Percentiles rank a stretch among this genome's conserved stretches.
Conservation (phyloP, 2,888 invertebrate species). For the Caenorhabditis sulstoni region DNA sequence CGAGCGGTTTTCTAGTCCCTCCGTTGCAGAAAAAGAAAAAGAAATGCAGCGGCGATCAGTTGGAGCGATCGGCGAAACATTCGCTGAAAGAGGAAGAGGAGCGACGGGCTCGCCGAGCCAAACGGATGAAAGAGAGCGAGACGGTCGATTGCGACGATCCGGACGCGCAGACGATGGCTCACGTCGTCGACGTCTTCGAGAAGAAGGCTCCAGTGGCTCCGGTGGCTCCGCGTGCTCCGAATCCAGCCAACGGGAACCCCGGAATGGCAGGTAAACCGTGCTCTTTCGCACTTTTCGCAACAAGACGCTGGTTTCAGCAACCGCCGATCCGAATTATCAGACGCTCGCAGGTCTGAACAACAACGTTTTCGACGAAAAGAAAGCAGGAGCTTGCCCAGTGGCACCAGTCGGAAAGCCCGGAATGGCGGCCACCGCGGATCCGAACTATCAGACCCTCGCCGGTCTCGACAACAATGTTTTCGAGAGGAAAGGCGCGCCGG, state of each 20-base stretch:
- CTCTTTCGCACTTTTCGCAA: too few relatives aligned
- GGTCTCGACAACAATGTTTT: constrained; percentile 48
- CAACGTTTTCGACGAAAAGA: constrained; percentile 39
- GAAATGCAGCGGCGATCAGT: too few relatives aligned
- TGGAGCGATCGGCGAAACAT: too few relatives aligned
- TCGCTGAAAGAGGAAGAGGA: too few relatives aligned
- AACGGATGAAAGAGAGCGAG: too few relatives aligned
- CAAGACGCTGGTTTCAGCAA: constrained; percentile 41
- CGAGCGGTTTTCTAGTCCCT: too few relatives aligned
- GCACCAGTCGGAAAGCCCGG: constrained; percentile 22
- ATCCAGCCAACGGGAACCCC: neutral
- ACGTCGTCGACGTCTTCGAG: too few relatives aligned
- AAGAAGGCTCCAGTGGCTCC: neutral
- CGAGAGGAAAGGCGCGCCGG: constrained; percentile 10
- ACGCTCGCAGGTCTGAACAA: constrained; percentile 46
- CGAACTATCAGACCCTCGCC: constrained; percentile 48
- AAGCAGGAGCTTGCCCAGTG: constrained; percentile 2
- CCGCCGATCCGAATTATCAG: constrained; percentile 55
- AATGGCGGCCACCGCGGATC: constrained; percentile 35
- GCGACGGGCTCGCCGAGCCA: too few relatives aligned
- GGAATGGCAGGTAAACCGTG: constrained; percentile 1
- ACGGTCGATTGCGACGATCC: too few relatives aligned
- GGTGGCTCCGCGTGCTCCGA: neutral
- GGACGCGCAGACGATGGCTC: too few relatives aligned
- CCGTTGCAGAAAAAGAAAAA: too few relatives aligned